Evolutionary conservation across 2,888 invertebrate genomes (phyloP).

Genomic region (Lepidocyrtoides sp.): DNA sequence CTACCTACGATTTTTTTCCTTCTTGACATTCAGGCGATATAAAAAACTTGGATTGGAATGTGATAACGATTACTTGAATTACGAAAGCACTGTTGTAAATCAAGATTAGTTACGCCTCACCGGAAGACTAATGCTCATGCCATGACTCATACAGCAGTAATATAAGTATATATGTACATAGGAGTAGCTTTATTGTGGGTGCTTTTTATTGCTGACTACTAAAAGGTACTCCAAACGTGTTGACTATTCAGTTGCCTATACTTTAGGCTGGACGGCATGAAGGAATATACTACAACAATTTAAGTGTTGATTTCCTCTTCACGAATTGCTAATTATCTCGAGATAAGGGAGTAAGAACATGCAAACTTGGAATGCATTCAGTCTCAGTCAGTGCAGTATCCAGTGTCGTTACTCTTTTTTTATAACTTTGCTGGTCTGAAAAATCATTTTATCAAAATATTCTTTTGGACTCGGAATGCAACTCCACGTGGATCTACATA

Average conservation of each 20-base stretch:
- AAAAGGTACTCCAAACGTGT: neutral
- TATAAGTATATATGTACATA: neutral
- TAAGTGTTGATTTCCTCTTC: neutral
- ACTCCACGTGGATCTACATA: too few relatives aligned
- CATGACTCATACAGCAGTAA: neutral
- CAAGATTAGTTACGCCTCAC: slow-evolving; percentile 50
- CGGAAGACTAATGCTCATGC: neutral
- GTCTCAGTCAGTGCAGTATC: neutral
- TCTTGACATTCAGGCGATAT: neutral
- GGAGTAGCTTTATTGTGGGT: neutral
- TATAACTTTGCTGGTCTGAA: neutral
- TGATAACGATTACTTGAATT: slow-evolving; percentile 53
- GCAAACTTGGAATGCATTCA: slow-evolving; percentile 56
- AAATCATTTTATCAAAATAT: neutral
- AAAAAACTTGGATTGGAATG: slow-evolving; percentile 42
- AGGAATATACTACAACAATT: too few relatives aligned
- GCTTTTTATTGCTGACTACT: neutral
- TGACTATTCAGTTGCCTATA: neutral
- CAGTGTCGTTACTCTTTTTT: slow-evolving; percentile 5
- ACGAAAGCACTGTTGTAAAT: slow-evolving; percentile 48
- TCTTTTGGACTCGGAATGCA: too few relatives aligned
- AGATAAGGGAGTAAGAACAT: slow-evolving; percentile 37
- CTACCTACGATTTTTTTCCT: too few relatives aligned
- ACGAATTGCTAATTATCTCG: neutral
- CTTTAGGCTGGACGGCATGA: neutral